Conservation (phyloP, 35 echinoderm and acorn worm genomes). For the Heliocidaris tuberculata region DNA sequence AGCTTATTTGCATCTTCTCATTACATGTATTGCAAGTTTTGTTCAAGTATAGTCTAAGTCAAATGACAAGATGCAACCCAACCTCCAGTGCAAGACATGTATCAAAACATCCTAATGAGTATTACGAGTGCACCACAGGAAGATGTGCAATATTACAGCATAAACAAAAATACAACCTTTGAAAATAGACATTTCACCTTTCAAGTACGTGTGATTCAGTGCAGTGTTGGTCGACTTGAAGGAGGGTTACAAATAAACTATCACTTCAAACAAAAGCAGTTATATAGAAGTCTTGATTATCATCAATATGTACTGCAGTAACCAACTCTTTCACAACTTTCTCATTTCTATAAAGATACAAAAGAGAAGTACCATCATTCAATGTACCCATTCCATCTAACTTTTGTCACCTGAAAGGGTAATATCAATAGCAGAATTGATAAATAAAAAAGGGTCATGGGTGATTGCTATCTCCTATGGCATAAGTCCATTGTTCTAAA, state of each 20-base stretch:
- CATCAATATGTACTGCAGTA: neutral
- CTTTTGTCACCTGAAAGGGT: neutral
- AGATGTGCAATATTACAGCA: constrained; percentile 37
- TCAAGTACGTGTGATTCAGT: neutral
- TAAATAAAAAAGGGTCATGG: neutral
- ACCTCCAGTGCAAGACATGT: constrained; percentile 11
- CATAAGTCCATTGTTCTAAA: neutral
- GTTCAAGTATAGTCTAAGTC: constrained; percentile 7
- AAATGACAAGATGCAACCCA: constrained; percentile 11
- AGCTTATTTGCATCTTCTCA: neutral
- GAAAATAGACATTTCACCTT: constrained; percentile 12
- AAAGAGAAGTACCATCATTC: neutral
- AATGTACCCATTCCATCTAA: neutral
- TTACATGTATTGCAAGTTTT: constrained; percentile 25
- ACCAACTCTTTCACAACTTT: neutral
- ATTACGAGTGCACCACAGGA: constrained; percentile 15
- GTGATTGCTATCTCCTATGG: neutral
- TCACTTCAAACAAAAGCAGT: neutral
- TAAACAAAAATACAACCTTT: neutral
- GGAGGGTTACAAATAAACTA: neutral
- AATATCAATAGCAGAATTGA: neutral
- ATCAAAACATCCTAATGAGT: constrained; percentile 7
- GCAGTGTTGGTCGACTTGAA: neutral
- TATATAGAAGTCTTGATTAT: neutral
- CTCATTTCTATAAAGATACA: neutral